Evolutionary conservation across 2,888 invertebrate genomes (phyloP).

Genomic region (Resseliella maxima): DNA sequence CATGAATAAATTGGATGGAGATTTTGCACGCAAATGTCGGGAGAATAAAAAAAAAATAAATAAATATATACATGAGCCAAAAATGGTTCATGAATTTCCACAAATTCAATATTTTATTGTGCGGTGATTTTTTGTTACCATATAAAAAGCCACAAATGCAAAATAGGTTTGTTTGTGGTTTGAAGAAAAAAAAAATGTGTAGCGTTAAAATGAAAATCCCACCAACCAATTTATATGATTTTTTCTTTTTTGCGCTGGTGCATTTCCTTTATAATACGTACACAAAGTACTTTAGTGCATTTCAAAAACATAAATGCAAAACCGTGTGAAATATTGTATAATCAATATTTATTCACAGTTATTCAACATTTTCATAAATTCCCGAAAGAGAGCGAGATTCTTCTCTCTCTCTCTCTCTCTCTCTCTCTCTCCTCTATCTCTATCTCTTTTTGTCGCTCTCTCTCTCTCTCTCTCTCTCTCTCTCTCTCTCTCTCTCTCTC

Average conservation of each 20-base stretch:
- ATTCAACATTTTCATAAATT: conserved; percentile 40
- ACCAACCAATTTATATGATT: background rate
- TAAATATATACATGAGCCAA: background rate
- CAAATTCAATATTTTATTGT: conserved; percentile 19
- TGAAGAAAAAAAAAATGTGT: background rate
- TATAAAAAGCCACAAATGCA: conserved; percentile 11
- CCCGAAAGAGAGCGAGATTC: background rate
- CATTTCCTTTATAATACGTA: background rate
- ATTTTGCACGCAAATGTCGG: background rate
- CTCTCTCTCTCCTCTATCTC: too few species aligned
- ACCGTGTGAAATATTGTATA: background rate
- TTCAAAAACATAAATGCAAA: background rate
- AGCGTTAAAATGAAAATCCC: background rate
- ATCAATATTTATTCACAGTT: background rate
- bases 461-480: too few species aligned
- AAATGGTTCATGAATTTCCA: background rate
- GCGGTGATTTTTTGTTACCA: background rate
- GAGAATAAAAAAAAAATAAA: background rate
- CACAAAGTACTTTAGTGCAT: conserved; percentile 25
- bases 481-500: too few species aligned
- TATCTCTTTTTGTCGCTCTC: too few species aligned
- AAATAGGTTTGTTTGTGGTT: background rate
- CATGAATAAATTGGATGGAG: background rate
- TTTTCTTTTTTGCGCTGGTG: background rate
- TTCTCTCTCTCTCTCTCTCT: too few species aligned